phyloP scores from a whole-genome alignment of 2,113 vertebrate genomes.

The Phalacrocorax aristotelis region DNA sequence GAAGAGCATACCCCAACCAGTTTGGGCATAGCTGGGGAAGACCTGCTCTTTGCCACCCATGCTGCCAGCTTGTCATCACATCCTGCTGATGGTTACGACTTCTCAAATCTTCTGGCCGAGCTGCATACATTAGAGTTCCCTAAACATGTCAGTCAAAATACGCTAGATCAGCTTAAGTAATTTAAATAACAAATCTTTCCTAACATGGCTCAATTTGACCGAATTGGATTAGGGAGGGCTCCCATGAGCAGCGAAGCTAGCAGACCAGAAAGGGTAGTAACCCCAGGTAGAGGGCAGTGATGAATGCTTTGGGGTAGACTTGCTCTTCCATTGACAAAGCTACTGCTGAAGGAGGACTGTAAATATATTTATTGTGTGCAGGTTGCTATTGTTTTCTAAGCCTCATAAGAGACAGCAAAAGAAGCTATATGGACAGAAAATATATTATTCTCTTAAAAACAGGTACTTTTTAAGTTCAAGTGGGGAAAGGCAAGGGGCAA shows the following conservation, averaged over 20 bases:
- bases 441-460: not conserved
- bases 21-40: not conserved
- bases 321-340: not conserved
- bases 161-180: conserved; percentile 62
- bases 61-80: not conserved
- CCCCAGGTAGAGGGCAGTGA: not conserved
- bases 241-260: conserved; percentile 22
- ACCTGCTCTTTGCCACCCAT: not conserved
- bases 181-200: conserved; percentile 67
- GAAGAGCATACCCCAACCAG: not conserved
- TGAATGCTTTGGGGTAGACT: not conserved
- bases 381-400: not conserved
- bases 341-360: not conserved
- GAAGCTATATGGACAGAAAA: not conserved
- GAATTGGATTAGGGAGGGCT: conserved; percentile 56
- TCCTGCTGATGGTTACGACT: not conserved
- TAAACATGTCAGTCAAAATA: conserved; percentile 64
- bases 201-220: conserved; percentile 56
- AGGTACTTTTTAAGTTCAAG: not conserved
- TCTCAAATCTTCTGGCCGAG: conserved; percentile 28
- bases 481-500: not conserved
- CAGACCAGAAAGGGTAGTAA: not conserved
- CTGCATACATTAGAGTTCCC: conserved; percentile 6
- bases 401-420: not conserved
- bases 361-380: not conserved